phyloP scores from a whole-genome alignment of 1,140 invertebrate species.

The Lasaia peninsularis region DNA sequence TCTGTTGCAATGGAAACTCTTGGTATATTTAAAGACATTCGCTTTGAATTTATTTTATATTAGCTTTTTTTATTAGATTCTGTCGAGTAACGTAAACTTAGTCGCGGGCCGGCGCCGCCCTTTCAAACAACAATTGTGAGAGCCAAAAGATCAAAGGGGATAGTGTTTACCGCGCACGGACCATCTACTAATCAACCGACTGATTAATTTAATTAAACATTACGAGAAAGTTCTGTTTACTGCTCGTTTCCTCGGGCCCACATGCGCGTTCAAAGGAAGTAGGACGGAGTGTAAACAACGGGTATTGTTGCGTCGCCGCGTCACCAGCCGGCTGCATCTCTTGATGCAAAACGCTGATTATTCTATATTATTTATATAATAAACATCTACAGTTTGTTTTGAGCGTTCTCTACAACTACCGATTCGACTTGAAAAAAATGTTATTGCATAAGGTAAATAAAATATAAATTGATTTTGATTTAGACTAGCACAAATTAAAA shows the following conservation, averaged over 20 bases:
- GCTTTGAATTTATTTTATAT: slow-evolving; percentile 12
- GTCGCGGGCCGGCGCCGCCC: slow-evolving; percentile 32
- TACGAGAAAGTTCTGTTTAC: slow-evolving; percentile 75
- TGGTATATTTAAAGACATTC: slow-evolving; percentile 13
- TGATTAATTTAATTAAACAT: slow-evolving; percentile 77
- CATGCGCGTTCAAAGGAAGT: slow-evolving; percentile 74
- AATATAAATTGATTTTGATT: too few relatives aligned
- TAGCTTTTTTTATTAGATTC: slow-evolving; percentile 15
- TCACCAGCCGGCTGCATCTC: slow-evolving; percentile 4
- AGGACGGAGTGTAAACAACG: slow-evolving; percentile 64
- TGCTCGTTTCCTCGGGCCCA: slow-evolving; percentile 72
- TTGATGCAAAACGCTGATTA: background rate
- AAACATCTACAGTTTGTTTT: too few relatives aligned
- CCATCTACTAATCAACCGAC: slow-evolving; percentile 72
- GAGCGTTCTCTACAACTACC: too few relatives aligned
- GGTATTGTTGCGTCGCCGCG: slow-evolving; percentile 49
- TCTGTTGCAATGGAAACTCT: slow-evolving; percentile 11
- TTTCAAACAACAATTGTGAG: slow-evolving; percentile 59
- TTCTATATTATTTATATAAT: background rate
- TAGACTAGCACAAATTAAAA: too few relatives aligned
- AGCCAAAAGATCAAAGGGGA: slow-evolving; percentile 61
- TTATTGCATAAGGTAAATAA: too few relatives aligned
- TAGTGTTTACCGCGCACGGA: slow-evolving; percentile 62
- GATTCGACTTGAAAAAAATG: too few relatives aligned
- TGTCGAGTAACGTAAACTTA: slow-evolving; percentile 30